Evolutionary conservation across 1,140 invertebrate species (phyloP), one percentile per base, ranked within the genome.

Genomic region (Zaprionus capensis): DNA sequence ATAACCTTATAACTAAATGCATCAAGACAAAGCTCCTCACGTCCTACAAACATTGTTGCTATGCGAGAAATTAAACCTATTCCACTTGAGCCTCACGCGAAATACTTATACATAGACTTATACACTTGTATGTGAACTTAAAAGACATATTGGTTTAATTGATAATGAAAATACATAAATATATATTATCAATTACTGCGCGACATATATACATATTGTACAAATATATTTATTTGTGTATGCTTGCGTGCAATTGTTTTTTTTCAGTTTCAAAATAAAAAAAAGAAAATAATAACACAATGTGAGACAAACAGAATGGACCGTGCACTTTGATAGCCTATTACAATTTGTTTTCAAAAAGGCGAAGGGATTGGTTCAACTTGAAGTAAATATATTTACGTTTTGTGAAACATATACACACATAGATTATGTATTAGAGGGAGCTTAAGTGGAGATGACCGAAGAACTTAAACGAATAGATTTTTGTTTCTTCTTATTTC

Each of bases 1-100:
- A 64, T 76, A 72, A 55, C 65, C 58, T 41, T 49, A 77, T 80
- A 67, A 59, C 12, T 31, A 68, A 67, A 58, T 66, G 64, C 64
- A 66, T 66, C 51, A 57, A 34, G 55, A 66, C 64, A 66, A 44
- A 26, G 64, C 57, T 36, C 64, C 38, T 66, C 64, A 66, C 55
- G 64, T 55, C 53, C 53, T 53, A 41, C 51, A 49, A 53, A 66
- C 64, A 41, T 66, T 22, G 51, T 57, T 66, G 64, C 64, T 56
- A 57, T 67, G 55, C 46, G 9, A 51, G 20, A 51, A 51, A 51
- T 51, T 51, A 51, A 51, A 20, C 17, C 46, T 51, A 24, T 51
- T 51, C 22, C 20, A 24, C 11, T 51, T 24, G 12, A 51, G 46
- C 20, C 20, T 51, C 20, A 51, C 46, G 46, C 46, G 24, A 11